phyloP scores from a whole-genome alignment of 2,113 vertebrate genomes.

The Gymnogyps californianus region DNA sequence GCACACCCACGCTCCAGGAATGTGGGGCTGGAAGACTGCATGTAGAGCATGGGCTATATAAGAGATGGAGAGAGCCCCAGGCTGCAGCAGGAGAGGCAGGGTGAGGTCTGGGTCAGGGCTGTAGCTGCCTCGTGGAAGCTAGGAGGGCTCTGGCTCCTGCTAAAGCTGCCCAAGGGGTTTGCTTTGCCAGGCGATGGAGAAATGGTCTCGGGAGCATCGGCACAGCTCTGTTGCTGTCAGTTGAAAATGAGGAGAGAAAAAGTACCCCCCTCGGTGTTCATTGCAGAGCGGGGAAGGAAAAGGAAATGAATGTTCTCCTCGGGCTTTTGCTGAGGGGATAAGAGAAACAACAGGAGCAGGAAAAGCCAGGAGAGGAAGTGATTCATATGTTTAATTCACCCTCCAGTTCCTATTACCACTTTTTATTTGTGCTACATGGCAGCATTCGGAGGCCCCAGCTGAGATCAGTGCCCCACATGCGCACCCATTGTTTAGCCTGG shows the following conservation, averaged over 20 bases:
- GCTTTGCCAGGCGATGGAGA: not conserved
- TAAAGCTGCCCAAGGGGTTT: not conserved
- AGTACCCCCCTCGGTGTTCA: not conserved
- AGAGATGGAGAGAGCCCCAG: not conserved
- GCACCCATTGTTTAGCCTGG: not conserved
- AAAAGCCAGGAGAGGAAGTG: slow-evolving; percentile 23
- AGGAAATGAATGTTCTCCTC: not conserved
- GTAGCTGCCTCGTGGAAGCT: not conserved
- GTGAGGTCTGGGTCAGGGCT: not conserved
- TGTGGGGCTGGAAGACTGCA: not conserved
- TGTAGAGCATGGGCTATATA: fast-evolving
- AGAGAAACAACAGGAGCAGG: not conserved
- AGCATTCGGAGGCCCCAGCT: not conserved
- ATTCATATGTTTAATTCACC: slow-evolving; percentile 43
- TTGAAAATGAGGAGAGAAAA: not conserved
- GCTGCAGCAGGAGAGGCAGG: not conserved
- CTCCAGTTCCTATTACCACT: not conserved
- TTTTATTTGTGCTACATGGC: not conserved
- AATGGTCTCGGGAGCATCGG: fast-evolving
- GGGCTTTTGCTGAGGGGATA: not conserved
- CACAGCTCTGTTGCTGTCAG: not conserved
- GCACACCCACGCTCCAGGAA: not conserved
- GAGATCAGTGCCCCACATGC: not conserved
- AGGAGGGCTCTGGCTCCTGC: not conserved
- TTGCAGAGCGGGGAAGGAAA: not conserved